These are phyloP conservation scores for Nycticorax nycticorax DNA, from an alignment of 2,113 vertebrate species.

Conservation along the genomic window DNA sequence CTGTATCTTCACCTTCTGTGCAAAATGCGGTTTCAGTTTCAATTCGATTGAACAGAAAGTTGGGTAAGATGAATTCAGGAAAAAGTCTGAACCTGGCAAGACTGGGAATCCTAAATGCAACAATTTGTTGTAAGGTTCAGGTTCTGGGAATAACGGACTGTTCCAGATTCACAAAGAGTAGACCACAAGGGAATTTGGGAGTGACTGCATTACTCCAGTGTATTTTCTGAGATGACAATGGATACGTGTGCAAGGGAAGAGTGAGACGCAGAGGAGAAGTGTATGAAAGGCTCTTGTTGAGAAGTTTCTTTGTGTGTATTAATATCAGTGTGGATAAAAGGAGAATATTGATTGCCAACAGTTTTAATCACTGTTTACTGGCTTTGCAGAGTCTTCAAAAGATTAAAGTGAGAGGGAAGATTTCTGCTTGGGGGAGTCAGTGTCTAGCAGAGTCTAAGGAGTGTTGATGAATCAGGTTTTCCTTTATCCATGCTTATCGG, in stretches of 20 bases:
- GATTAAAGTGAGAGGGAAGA: background rate
- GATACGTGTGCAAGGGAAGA: rapidly evolving
- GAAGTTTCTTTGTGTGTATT: background rate
- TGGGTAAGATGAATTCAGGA: background rate
- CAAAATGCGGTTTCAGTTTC: slow-evolving; percentile 21
- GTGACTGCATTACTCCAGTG: slow-evolving; percentile 25
- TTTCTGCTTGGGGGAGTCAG: background rate
- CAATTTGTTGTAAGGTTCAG: slow-evolving; percentile 54
- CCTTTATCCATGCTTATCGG: background rate
- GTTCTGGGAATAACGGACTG: slow-evolving; percentile 48
- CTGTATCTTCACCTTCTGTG: background rate
- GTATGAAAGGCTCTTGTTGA: background rate
- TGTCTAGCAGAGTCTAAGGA: background rate
- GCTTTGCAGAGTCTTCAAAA: background rate
- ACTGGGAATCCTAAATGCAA: slow-evolving; percentile 32
- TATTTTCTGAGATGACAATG: slow-evolving; percentile 3
- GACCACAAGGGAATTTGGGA: slow-evolving; percentile 40
- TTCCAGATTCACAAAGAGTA: slow-evolving; percentile 52
- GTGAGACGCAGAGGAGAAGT: background rate
- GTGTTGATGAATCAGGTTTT: background rate
- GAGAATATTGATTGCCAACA: background rate
- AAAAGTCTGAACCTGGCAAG: slow-evolving; percentile 43
- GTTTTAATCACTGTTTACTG: background rate
- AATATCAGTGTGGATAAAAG: background rate
- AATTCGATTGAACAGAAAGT: slow-evolving; percentile 30